phyloP scores from a whole-genome alignment of 2,113 vertebrate species.

The Nyctibius bracteatus region DNA sequence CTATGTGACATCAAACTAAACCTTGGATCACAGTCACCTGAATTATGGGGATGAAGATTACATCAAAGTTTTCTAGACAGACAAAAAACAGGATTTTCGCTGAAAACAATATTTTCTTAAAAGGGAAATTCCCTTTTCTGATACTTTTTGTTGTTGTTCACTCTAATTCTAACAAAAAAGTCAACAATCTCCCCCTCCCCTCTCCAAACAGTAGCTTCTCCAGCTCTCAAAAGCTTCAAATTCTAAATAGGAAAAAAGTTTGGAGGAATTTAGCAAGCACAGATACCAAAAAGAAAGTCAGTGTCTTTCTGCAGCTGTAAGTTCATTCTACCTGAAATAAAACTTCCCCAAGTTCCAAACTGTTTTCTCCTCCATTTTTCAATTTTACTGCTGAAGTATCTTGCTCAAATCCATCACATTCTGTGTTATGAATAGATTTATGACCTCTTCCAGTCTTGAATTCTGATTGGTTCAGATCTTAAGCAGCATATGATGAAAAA shows the following conservation, averaged over 20 bases:
- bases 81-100: not conserved
- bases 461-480: not conserved
- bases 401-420: not conserved
- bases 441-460: not conserved
- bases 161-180: not conserved
- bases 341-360: not conserved
- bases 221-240: not conserved
- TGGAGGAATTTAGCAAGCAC: not conserved
- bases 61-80: not conserved
- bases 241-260: not conserved
- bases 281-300: not conserved
- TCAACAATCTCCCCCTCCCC: rapidly evolving
- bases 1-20: not conserved
- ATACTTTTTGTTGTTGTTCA: not conserved
- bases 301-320: not conserved
- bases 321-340: not conserved
- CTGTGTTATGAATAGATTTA: not conserved
- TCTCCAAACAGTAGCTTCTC: not conserved
- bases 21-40: not conserved
- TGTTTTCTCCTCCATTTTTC: not conserved
- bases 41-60: not conserved
- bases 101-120: not conserved
- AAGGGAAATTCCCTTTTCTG: not conserved
- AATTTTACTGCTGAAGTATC: not conserved
- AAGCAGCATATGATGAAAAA: not conserved